Percentiles rank a stretch among this genome's conserved stretches.
Conservation (phyloP, 2,113 vertebrate species). For the Pycnonotus jocosus region DNA sequence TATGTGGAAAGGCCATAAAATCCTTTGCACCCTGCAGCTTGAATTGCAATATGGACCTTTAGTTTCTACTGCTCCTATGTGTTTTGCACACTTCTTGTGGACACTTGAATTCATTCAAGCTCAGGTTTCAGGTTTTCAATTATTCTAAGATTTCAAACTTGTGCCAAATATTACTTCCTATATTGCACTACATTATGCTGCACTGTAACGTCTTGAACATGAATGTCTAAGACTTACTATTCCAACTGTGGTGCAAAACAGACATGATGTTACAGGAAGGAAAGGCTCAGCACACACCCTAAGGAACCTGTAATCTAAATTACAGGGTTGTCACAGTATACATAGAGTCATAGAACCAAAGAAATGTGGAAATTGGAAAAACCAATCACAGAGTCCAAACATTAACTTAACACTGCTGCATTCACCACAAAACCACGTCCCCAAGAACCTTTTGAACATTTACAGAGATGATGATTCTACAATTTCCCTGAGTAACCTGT, state of each 20-base stretch:
- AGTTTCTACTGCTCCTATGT: neutral
- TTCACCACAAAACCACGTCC: neutral
- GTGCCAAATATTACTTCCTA: neutral
- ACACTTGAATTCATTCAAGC: neutral
- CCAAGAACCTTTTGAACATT: neutral
- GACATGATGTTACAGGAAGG: neutral
- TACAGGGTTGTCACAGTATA: neutral
- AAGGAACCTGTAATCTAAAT: neutral
- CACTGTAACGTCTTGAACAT: neutral
- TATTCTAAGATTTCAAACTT: neutral
- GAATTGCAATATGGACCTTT: neutral
- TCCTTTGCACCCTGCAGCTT: neutral
- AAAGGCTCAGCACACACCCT: neutral
- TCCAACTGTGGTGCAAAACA: neutral
- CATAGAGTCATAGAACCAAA: neutral
- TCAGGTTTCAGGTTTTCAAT: neutral
- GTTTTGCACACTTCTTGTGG: neutral
- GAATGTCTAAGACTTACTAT: neutral
- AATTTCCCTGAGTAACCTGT: neutral
- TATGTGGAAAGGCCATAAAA: neutral
- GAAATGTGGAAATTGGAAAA: neutral
- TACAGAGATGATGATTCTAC: neutral
- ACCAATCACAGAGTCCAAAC: neutral
- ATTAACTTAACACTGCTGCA: neutral
- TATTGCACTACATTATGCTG: neutral